A percentile compares a stretch with the other conserved stretches of the same genome.
Conservation (phyloP, 2,113 vertebrate species). For the Anseranas semipalmata region DNA sequence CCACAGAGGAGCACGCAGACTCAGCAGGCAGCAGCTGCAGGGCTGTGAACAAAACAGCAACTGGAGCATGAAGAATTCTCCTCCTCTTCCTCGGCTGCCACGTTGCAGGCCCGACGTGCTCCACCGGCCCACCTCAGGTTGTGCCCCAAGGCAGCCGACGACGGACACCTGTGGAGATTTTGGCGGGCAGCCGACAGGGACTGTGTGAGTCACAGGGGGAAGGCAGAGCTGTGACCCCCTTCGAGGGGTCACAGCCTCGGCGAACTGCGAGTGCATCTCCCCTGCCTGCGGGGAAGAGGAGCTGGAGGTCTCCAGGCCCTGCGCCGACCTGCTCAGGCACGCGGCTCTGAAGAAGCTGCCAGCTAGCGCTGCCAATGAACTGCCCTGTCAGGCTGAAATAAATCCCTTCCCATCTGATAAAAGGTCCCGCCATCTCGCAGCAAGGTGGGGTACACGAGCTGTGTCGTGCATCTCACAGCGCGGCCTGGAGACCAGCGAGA, state of each 20-base stretch:
- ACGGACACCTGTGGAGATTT: rapidly evolving
- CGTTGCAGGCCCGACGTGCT: rapidly evolving
- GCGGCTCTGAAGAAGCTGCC: background rate
- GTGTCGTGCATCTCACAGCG: rapidly evolving
- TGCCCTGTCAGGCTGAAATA: background rate
- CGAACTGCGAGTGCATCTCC: too few relatives aligned
- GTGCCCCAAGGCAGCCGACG: rapidly evolving
- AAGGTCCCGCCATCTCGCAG: background rate
- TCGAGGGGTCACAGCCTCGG: background rate
- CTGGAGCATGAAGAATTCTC: background rate
- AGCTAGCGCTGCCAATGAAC: background rate
- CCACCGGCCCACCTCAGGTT: background rate
- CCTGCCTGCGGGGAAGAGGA: background rate
- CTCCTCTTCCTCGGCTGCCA: background rate
- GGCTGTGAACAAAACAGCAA: background rate
- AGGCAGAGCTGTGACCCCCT: background rate
- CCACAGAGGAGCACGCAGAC: too few relatives aligned
- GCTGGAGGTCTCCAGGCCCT: rapidly evolving
- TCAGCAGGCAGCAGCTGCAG: background rate
- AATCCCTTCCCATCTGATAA: background rate
- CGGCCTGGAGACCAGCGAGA: background rate
- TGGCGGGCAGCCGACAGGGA: background rate
- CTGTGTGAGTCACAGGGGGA: background rate
- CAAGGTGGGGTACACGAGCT: background rate
- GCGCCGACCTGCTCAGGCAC: background rate